Base-by-base conservation (phyloP, 2,797 vertebrate genomes). In the Luscinia luscinia region DNA sequence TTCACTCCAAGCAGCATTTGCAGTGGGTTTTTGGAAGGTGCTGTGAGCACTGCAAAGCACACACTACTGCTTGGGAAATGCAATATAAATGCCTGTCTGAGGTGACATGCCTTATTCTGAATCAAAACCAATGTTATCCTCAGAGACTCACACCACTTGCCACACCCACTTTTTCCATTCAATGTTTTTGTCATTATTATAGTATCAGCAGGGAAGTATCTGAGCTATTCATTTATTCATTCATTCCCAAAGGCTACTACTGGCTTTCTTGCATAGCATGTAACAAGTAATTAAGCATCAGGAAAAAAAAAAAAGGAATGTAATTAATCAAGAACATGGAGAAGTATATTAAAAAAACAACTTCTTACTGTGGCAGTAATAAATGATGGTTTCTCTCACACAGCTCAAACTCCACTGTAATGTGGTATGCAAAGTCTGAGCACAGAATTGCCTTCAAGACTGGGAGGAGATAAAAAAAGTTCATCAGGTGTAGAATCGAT, bases 221-320 rank as follows among this genome's bases (percentile, higher is more conserved):
- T 41, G 64, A 85, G 68, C 72, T 84, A 32, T 70, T 87, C 45
- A 40, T 57, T 89, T 58, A 34, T 55, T 88, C 62, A 40, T 51
- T 85, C 66, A 36, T 75, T 93, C 82, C 93, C 91, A 94, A 93
- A 75, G 83, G 93, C 70, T 80, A 52, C 70, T 75, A 40, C 13
- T 84, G 90, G 77, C 93, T 87, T 91, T 74, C 72, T 57, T 90
- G 77, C 66, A 32, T 1, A 3, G 41, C 63, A 43, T 16, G 15
- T n/a, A 93, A 93, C 83, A 82, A 84, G 48, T 89, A 95, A 97
- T 94, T 96, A 95, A 79, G 51, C 66, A 87, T 77, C 59, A 91
- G 57, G 61, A 76, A 69, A 87, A 75, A 70, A 76, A 73, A 77
- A 32, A 4, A 83, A 43, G 74, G 68, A 85, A 92, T 87, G 75